Conservation (phyloP, 2,888 invertebrate genomes). For the Synanthedon vespiformis region DNA sequence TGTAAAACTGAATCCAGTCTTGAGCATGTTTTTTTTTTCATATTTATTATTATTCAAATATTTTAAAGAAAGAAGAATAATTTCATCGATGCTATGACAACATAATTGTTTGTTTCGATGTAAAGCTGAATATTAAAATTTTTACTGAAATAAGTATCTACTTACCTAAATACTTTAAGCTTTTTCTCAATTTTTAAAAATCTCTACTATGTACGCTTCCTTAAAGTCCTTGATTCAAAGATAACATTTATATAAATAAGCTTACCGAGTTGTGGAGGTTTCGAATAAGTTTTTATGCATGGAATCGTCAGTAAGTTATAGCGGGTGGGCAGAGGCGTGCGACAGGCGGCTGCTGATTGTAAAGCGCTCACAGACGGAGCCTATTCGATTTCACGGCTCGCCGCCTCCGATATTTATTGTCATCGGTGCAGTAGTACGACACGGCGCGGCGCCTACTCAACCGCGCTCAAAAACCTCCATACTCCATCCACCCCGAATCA, state of each 20-base stretch:
- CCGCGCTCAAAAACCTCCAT: conserved; percentile 65
- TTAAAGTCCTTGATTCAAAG: too few species aligned
- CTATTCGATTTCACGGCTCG: conserved; percentile 71
- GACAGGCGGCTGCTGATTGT: conserved; percentile 67
- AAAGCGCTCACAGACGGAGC: conserved; percentile 69
- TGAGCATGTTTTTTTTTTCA: too few species aligned
- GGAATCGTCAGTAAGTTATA: conserved; percentile 52
- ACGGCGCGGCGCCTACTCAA: conserved; percentile 58
- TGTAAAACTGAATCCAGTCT: too few species aligned
- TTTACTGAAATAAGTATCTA: too few species aligned
- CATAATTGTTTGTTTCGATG: too few species aligned
- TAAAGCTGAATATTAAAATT: too few species aligned
- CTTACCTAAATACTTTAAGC: too few species aligned
- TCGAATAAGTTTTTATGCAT: conserved; percentile 46
- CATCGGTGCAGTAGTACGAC: conserved; percentile 69
- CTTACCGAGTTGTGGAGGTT: not conserved
- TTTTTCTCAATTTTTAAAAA: too few species aligned
- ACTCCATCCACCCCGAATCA: conserved; percentile 34
- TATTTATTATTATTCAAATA: too few species aligned
- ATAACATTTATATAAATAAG: not conserved
- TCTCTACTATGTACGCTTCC: too few species aligned
- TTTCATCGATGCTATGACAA: too few species aligned
- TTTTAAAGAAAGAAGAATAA: too few species aligned
- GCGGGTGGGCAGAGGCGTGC: conserved; percentile 38
- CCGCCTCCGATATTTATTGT: conserved; percentile 68